Conservation (phyloP, 2,797 vertebrate genomes). For the Chelonia mydas region DNA sequence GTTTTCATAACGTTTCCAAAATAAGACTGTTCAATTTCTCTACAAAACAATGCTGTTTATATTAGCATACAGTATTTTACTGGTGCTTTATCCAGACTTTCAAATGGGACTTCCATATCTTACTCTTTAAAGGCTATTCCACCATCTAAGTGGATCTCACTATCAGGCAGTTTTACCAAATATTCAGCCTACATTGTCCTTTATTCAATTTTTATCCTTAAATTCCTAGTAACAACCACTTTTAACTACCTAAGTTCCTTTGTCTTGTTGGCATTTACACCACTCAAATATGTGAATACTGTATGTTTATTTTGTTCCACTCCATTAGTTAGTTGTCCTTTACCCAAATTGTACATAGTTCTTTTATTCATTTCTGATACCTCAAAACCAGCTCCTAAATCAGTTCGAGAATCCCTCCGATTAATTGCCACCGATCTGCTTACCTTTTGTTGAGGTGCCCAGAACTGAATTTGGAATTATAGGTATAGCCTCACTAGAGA, state of each 20-base stretch:
- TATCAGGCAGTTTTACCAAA: not conserved
- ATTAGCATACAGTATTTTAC: not conserved
- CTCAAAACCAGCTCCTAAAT: not conserved
- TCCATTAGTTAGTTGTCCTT: not conserved
- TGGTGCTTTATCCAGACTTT: not conserved
- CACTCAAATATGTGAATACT: not conserved
- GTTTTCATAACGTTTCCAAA: not conserved
- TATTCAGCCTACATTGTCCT: not conserved
- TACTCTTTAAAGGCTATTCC: not conserved
- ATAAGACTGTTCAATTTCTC: not conserved
- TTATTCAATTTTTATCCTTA: not conserved
- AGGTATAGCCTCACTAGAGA: not conserved
- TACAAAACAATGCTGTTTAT: not conserved
- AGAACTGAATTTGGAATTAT: not conserved
- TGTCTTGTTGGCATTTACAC: not conserved
- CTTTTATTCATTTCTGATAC: not conserved
- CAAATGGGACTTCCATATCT: not conserved
- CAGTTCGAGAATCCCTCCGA: not conserved
- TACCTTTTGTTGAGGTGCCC: not conserved
- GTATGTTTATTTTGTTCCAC: not conserved
- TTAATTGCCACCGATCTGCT: too few relatives aligned
- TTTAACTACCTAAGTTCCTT: not conserved
- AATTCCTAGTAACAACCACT: not conserved
- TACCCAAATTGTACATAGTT: not conserved
- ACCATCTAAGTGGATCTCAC: not conserved